A percentile compares a stretch with the other conserved stretches of the same genome.
These are phyloP conservation scores for Eupelmus urozonus DNA, from an alignment of 2,888 invertebrate species.

Conservation along the genomic window DNA sequence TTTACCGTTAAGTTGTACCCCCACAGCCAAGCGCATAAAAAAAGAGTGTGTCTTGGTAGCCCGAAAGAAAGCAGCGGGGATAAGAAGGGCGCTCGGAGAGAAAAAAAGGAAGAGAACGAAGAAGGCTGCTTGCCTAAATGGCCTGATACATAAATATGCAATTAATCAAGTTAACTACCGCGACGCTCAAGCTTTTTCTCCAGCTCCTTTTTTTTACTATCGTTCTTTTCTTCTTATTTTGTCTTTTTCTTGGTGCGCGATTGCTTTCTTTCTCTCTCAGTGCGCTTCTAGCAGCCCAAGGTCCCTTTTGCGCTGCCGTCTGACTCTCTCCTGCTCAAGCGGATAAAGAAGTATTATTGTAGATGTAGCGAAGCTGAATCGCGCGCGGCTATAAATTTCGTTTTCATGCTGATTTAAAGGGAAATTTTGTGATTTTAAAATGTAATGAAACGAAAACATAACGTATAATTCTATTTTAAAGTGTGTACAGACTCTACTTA, in stretches of 20 bases:
- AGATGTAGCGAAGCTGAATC: constrained; percentile 25
- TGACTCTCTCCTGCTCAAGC: background rate
- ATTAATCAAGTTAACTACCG: constrained; percentile 74
- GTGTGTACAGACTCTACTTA: too few relatives aligned
- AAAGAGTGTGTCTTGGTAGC: constrained; percentile 58
- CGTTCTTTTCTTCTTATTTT: constrained; percentile 18
- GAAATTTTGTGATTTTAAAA: too few relatives aligned
- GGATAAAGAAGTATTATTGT: constrained; percentile 37
- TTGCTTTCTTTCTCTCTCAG: background rate
- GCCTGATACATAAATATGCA: constrained; percentile 75
- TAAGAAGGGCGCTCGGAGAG: constrained; percentile 33
- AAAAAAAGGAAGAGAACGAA: constrained; percentile 53
- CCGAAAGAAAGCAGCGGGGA: background rate
- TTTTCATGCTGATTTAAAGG: constrained; percentile 15
- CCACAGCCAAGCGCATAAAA: background rate
- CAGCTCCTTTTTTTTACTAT: constrained; percentile 23
- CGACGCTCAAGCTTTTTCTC: constrained; percentile 63
- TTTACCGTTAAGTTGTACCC: constrained; percentile 68
- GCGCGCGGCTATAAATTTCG: constrained; percentile 10
- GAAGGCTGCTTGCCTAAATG: constrained; percentile 69
- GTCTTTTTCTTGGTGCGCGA: background rate
- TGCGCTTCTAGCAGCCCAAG: background rate
- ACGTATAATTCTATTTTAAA: too few relatives aligned
- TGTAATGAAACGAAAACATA: too few relatives aligned
- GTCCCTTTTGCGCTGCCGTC: constrained; percentile 13